Base-by-base conservation (phyloP, 2,797 vertebrate species). In the Tympanoctomys barrerae region DNA sequence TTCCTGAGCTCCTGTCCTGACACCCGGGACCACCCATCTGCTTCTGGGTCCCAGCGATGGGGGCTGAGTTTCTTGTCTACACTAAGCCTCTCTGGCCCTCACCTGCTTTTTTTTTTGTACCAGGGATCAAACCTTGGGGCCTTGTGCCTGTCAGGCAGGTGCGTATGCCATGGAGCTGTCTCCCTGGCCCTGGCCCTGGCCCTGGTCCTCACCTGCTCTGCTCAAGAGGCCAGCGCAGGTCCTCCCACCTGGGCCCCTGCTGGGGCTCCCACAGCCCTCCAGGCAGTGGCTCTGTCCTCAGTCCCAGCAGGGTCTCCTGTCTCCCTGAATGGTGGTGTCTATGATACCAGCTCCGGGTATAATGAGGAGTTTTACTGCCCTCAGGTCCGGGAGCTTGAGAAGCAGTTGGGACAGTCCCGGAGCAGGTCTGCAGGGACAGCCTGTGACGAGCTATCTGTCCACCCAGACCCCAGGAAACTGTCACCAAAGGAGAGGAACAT, bases 341-440 rank as follows among this genome's bases (percentile, higher is more conserved):
- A 16, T 18, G 73, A 49, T 1, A 7, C 73, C 36, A 66, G 33
- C 28, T 33, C 2, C 0, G 36, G 8, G 9, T 26, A 28, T 39
- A 52, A 78, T 2, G 10, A 39, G 7, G 68, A 1, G 62, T 62
- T 79, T 89, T 14, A 2, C 87, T 66, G 28, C 77, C 92, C 75
- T 22, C 78, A 99, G 99, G 98, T 99, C 26, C 98, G 99, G 57
- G 99, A 99, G 52, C 98, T 99, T 64, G 99, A 99, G 98, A 99
- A 98, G 96, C 99, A 99, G 95, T 42, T 99, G 98, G 98, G 97
- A 49, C 98, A 98, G 36, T 97, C 95, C 4, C 98, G 85, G 95
- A 98, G 96, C 94, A 98, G 97, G 88, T 98, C 98, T 9, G 93
- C 98, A 33, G 93, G 94, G 14, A 97, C 98, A 57, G 22, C 59